These are phyloP conservation scores for Prosopocoilus inquinatus DNA, from an alignment of 2,888 invertebrate genomes.

Conservation along the genomic window DNA sequence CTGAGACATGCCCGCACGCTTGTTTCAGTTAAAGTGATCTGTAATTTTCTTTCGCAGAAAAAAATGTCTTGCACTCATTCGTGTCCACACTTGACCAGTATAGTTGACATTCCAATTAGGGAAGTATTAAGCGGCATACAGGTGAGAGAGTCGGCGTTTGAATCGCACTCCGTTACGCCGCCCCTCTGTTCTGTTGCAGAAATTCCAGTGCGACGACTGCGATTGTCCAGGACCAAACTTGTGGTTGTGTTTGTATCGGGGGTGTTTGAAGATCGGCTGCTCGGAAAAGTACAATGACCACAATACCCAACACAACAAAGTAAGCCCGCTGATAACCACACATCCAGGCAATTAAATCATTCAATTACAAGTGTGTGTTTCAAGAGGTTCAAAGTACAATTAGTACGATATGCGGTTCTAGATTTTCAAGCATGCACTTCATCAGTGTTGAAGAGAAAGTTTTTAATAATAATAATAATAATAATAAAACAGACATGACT, in stretches of 20 bases:
- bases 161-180: background rate
- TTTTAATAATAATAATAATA: no score
- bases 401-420: background rate
- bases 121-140: conserved; percentile 33
- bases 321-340: conserved; percentile 40
- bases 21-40: no score
- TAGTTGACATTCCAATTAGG: conserved; percentile 42
- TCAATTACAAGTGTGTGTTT: conserved; percentile 26
- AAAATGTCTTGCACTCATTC: conserved; percentile 26
- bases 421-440: background rate
- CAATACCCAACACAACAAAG: conserved; percentile 76
- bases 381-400: background rate
- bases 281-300: conserved; percentile 81
- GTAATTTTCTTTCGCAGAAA: background rate
- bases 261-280: conserved; percentile 80
- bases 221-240: conserved; percentile 72
- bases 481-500: background rate
- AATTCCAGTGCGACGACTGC: conserved; percentile 68
- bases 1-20: no score
- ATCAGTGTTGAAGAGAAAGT: no score
- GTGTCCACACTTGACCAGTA: conserved; percentile 41
- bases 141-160: background rate
- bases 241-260: conserved; percentile 81
- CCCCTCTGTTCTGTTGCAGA: conserved; percentile 45
- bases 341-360: background rate